These are phyloP conservation scores for Patella ulyssiponensis DNA, from an alignment of 2,888 invertebrate genomes.

Conservation along the genomic window DNA sequence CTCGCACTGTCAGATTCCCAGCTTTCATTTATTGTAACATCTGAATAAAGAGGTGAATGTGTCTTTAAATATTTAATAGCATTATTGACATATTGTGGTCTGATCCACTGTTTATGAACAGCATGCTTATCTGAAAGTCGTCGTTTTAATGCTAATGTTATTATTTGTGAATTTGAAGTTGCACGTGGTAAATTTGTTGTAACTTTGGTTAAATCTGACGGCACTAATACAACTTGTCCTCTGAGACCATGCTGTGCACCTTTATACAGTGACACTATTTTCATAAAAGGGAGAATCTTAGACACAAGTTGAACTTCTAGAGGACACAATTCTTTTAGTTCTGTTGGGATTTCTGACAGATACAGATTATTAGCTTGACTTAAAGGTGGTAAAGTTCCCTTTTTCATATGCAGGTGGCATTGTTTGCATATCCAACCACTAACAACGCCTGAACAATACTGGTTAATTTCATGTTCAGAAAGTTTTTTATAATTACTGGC, in stretches of 20 bases:
- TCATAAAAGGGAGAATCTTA: slow-evolving; percentile 1
- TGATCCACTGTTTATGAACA: slow-evolving; percentile 29
- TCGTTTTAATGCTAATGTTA: slow-evolving; percentile 30
- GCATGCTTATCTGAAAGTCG: slow-evolving; percentile 31
- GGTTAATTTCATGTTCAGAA: too few relatives aligned
- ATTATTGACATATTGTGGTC: slow-evolving; percentile 31
- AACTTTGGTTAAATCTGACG: slow-evolving; percentile 29
- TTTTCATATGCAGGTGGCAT: neutral
- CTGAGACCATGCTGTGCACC: slow-evolving; percentile 22
- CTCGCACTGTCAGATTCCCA: slow-evolving; percentile 18
- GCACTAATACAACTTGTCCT: slow-evolving; percentile 30
- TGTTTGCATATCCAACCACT: neutral
- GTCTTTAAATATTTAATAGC: slow-evolving; percentile 27
- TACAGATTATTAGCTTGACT: neutral
- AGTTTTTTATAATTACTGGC: too few relatives aligned
- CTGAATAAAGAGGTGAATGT: slow-evolving; percentile 25
- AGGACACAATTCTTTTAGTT: neutral
- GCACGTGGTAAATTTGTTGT: slow-evolving; percentile 26
- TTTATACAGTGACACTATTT: slow-evolving; percentile 1
- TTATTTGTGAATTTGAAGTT: slow-evolving; percentile 25
- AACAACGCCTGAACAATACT: neutral
- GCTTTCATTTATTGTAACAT: slow-evolving; percentile 17
- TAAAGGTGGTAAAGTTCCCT: neutral
- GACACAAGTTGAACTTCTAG: neutral
- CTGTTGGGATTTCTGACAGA: neutral